Base-by-base conservation (phyloP, 2,797 vertebrate genomes). In the Carduelis carduelis region DNA sequence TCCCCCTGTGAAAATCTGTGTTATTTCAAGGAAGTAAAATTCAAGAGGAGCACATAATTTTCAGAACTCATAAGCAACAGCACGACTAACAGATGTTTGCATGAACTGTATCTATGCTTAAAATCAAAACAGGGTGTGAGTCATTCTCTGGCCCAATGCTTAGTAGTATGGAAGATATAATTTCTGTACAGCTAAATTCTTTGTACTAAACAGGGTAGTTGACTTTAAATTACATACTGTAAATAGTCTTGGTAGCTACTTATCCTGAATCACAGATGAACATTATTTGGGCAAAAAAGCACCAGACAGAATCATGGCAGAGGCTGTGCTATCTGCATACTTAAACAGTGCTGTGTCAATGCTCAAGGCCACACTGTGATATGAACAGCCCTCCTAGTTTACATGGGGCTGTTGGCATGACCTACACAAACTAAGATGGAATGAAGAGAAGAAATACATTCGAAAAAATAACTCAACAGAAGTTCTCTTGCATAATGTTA, bases 101-200 rank as follows among this genome's bases (percentile, higher is more conserved):
- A 60, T 39, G n/a, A 60, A 68, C 37, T 63, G 5, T 9, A 79
- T n/a, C 59, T 66, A 16, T 0, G 27, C 39, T 68, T 64, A 77
- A 86, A 85, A 80, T 15, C 41, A 75, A 80, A 95, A 43, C 34
- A 90, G 17, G 6, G n/a, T 1, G 2, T 65, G 37, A 93, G 46
- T 53, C n/a, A 88, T 80, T 74, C 46, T 49, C 53, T 37, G 46
- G n/a, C 37, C 41, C 0, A 0, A 63, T 2, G 2, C 47, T 74
- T 49, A 71, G 49, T 15, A 35, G 9, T 7, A 64, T 41, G 59
- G 63, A 83, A 85, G 20, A 88, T 14, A 60, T 6, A 1, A 77
- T n/a, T 92, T 86, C 32, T 77, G 28, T 50, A 39, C 19, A 87
- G 43, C 11, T 81, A 66, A 70, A 83, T 43, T 46, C 24, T 39